phyloP scores from a whole-genome alignment of 2,113 vertebrate genomes.

The Oryzias javanicus region DNA sequence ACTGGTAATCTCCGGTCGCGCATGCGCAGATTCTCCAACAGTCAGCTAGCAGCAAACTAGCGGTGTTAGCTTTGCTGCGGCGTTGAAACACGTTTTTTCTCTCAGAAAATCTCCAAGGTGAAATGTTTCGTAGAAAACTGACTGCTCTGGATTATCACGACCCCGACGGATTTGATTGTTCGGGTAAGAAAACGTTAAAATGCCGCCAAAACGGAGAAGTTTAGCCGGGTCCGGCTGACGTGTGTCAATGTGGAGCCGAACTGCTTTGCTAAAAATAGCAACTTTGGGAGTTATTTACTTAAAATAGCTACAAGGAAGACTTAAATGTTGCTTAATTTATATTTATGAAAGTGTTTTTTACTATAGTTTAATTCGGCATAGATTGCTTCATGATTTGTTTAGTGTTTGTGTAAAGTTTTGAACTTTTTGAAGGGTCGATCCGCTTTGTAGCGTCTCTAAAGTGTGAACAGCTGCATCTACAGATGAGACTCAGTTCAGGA shows the following conservation, averaged over 20 bases:
- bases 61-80: background rate
- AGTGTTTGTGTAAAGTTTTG: background rate
- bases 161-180: slow-evolving; percentile 84
- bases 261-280: slow-evolving; percentile 5
- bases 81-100: background rate
- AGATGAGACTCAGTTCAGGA: slow-evolving; percentile 98
- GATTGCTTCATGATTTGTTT: background rate
- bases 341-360: accelerated
- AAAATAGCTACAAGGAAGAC: background rate
- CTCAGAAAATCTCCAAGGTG: background rate
- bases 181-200: slow-evolving; percentile 73
- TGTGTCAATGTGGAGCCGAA: background rate
- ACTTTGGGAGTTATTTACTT: background rate
- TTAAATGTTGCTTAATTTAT: background rate
- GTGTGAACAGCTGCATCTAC: slow-evolving; percentile 6
- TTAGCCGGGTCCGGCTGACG: slow-evolving; percentile 25
- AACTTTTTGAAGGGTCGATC: background rate
- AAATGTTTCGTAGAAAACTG: slow-evolving; percentile 92
- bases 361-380: background rate
- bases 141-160: slow-evolving; percentile 93
- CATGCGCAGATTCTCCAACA: slow-evolving; percentile 24
- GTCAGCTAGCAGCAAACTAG: background rate
- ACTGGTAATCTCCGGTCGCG: background rate
- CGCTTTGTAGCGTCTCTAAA: background rate
- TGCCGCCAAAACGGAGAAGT: background rate